A percentile compares a stretch with the other conserved stretches of the same genome.
Evolutionary conservation across 2,888 invertebrate species (phyloP).

Genomic region (Eugnorisma glareosa): DNA sequence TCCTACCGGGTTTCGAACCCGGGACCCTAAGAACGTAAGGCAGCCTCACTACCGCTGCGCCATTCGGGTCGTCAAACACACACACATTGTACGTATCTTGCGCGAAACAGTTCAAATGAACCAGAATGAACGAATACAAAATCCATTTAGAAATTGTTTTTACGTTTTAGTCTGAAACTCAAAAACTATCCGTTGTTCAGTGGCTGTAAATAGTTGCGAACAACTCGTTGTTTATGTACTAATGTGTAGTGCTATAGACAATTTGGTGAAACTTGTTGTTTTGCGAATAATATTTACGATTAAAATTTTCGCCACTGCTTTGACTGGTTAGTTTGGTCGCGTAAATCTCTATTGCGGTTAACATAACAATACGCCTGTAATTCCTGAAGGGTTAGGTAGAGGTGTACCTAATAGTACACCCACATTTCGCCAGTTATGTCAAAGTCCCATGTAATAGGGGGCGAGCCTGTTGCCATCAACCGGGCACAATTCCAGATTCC

Average conservation of each 20-base stretch:
- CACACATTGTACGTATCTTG: slow-evolving; percentile 13
- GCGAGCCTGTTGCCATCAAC: no score
- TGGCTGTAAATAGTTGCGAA: slow-evolving; percentile 56
- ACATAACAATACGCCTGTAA: no score
- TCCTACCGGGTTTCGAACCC: no score
- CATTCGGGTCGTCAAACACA: no score
- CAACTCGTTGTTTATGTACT: slow-evolving; percentile 46
- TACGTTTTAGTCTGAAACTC: slow-evolving; percentile 54
- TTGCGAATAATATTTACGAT: slow-evolving; percentile 39
- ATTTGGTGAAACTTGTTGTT: slow-evolving; percentile 38
- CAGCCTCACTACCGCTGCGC: no score
- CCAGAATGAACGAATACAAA: slow-evolving; percentile 39
- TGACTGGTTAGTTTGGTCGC: slow-evolving; percentile 8
- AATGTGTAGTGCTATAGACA: slow-evolving; percentile 29
- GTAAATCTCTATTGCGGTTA: background rate
- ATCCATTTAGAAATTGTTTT: slow-evolving; percentile 66
- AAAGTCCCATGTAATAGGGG: no score
- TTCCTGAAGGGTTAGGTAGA: no score
- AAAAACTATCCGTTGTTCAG: slow-evolving; percentile 58
- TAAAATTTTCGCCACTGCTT: slow-evolving; percentile 20
- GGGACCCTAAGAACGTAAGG: no score
- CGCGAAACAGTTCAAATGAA: slow-evolving; percentile 37
- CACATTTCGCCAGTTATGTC: no score
- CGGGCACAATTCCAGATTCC: no score
- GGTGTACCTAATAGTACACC: no score